Evolutionary conservation across 2,797 vertebrate species (phyloP), one percentile per base, ranked within the genome.

Genomic region (Anniella stebbinsi): DNA sequence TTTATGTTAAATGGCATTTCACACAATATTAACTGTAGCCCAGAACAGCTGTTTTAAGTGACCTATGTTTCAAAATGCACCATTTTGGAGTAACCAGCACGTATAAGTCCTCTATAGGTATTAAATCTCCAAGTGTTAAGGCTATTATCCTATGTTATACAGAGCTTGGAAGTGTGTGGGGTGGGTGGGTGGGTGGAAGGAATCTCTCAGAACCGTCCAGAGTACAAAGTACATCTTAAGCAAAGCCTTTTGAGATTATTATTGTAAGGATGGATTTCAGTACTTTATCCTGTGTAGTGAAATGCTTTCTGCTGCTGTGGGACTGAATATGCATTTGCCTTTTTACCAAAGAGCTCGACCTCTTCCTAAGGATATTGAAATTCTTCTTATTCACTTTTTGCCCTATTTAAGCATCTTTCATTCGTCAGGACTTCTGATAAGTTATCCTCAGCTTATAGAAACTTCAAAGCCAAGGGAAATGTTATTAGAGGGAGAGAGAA

Each of bases 381-480:
- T 95, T 93, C 93, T 13, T 92, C 91, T 94, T 0, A n/a, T 95
- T 96, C 92, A 70, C 80, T 95, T 90, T 69, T 82, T 90, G 70
- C 30, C 33, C 70, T 88, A 23, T 91, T 95, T 93, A 96, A 95
- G 90, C 90, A 73, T 95, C 75, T 93, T 93, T 92, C 88, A 83
- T 91, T 94, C 81, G 33, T 90, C 30, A 48, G 87, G 81, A 93
- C 88, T 93, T 94, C 94, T 93, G 93, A 94, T 97, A 97, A 97
- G 93, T 92, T 94, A 70, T 76, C 80, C 89, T 94, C 70, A 90
- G 92, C 91, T 96, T 95, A 95, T 48, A 91, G 93, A 94, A 92
- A 91, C 94, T 93, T 95, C 96, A 97, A 97, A 97, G 94, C 90
- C 91, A 89, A 90, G 60, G 63, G 72, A 2, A 83, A 87, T 94